Percentiles rank a stretch among this genome's conserved stretches.
These are phyloP conservation scores for Dallia pectoralis DNA, from an alignment of 2,797 vertebrate genomes.

Conservation along the genomic window DNA sequence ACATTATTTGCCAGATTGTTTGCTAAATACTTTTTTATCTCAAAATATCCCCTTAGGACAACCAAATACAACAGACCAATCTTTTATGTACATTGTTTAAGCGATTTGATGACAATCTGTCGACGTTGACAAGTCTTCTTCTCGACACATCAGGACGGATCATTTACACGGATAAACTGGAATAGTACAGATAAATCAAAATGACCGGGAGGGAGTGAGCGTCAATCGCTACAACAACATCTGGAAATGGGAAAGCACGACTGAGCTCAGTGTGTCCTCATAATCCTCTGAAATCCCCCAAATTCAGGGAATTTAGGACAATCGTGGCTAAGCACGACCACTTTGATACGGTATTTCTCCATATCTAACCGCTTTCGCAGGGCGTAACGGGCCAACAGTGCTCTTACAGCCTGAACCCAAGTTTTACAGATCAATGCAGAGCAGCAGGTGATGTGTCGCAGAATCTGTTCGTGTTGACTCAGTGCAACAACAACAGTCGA, in stretches of 20 bases:
- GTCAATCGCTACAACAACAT: constrained; percentile 64
- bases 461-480: constrained; percentile 16
- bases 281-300: constrained; percentile 70
- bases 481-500: constrained; percentile 16
- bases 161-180: constrained; percentile 29
- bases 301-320: constrained; percentile 65
- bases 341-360: constrained; percentile 33
- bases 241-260: constrained; percentile 51
- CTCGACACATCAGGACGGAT: constrained; percentile 33
- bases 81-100: constrained; percentile 10
- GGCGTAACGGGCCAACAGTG: constrained; percentile 33
- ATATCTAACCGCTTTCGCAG: constrained; percentile 38
- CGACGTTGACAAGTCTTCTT: neutral
- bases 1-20: neutral
- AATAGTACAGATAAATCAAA: constrained; percentile 44
- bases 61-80: neutral
- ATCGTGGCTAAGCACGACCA: constrained; percentile 63
- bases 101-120: neutral
- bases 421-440: constrained; percentile 41
- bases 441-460: constrained; percentile 21
- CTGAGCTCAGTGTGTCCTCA: constrained; percentile 48
- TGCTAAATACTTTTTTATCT: neutral
- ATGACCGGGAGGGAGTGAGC: constrained; percentile 41
- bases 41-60: constrained; percentile 5
- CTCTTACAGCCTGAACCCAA: constrained; percentile 47